Evolutionary conservation across 2,888 invertebrate species (phyloP).

Genomic region (Neocrepidodera transversa): DNA sequence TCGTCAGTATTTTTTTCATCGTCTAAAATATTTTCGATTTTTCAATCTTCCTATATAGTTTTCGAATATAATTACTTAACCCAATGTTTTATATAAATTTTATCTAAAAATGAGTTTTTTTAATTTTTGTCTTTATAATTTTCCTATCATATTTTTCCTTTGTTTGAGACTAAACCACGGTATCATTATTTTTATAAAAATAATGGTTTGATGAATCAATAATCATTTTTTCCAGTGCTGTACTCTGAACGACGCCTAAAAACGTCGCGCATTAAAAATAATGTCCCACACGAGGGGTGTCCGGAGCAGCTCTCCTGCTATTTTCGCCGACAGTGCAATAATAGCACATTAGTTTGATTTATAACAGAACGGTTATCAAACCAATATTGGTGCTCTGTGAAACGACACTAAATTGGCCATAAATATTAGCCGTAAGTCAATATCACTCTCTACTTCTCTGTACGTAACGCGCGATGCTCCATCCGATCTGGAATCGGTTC

Average conservation of each 20-base stretch:
- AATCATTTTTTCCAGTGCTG: slow-evolving; percentile 12
- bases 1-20: no score
- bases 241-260: slow-evolving; percentile 21
- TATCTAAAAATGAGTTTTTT: no score
- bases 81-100: no score
- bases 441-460: slow-evolving; percentile 48
- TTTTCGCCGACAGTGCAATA: slow-evolving; percentile 61
- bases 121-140: no score
- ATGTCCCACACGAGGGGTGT: slow-evolving; percentile 36
- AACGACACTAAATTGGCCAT: slow-evolving; percentile 61
- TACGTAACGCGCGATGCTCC: slow-evolving; percentile 47
- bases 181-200: no score
- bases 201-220: slow-evolving; percentile 8
- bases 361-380: slow-evolving; percentile 61
- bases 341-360: slow-evolving; percentile 63
- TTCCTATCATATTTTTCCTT: no score
- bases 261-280: slow-evolving; percentile 36
- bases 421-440: slow-evolving; percentile 61
- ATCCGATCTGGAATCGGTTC: slow-evolving; percentile 47
- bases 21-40: no score
- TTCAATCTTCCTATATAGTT: no score
- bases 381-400: slow-evolving; percentile 61
- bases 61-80: no score
- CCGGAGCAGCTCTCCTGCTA: slow-evolving; percentile 43
- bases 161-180: no score